Evolutionary conservation across 2,888 invertebrate species (phyloP).

Genomic region (Melipona bicolor): DNA sequence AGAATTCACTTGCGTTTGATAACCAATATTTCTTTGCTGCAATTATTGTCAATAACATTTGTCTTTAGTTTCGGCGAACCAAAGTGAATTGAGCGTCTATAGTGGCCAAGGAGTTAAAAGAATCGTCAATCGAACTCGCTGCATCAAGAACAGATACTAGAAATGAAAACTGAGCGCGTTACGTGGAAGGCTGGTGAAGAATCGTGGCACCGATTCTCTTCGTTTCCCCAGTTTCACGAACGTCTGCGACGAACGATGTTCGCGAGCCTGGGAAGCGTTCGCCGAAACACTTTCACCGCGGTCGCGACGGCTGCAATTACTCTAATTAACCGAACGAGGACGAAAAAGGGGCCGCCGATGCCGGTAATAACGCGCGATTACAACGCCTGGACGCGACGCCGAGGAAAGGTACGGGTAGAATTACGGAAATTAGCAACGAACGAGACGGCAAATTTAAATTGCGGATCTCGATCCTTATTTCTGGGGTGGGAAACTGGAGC

Average conservation of each 20-base stretch:
- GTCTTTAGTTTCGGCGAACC: too few relatives aligned
- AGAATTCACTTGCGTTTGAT: too few relatives aligned
- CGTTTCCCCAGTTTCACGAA: neutral
- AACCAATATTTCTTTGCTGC: too few relatives aligned
- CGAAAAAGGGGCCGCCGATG: slow-evolving; percentile 15
- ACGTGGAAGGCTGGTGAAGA: neutral
- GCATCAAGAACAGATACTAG: neutral
- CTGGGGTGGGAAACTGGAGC: neutral
- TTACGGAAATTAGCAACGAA: slow-evolving; percentile 17
- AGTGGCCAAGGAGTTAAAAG: neutral
- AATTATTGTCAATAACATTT: too few relatives aligned
- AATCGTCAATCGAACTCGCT: neutral
- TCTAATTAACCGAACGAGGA: slow-evolving; percentile 40
- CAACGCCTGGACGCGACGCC: neutral
- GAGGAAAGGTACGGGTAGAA: slow-evolving; percentile 1
- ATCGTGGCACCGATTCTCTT: neutral
- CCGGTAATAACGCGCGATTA: slow-evolving; percentile 18
- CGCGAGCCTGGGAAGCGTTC: neutral
- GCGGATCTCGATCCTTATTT: neutral
- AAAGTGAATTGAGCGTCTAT: too few relatives aligned
- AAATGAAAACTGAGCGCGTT: slow-evolving; percentile 20
- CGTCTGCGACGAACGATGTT: slow-evolving; percentile 6
- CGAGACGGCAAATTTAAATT: neutral
- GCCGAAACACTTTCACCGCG: slow-evolving; percentile 8
- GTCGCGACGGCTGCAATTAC: slow-evolving; percentile 30